Evolutionary conservation across 2,888 invertebrate genomes (phyloP).

Genomic region (Willowsia nigromaculata): DNA sequence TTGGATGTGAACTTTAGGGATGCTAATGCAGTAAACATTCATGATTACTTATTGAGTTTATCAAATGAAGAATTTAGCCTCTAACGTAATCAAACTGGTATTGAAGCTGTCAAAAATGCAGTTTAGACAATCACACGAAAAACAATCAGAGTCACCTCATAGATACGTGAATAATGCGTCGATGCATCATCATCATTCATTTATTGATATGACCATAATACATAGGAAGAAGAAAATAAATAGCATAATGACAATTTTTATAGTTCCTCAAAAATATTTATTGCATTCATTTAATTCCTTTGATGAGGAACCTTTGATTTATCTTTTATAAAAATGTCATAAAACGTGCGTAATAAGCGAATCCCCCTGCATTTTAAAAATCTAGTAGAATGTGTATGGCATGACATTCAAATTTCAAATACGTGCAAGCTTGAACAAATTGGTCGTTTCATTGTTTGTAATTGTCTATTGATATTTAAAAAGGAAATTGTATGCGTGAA

Average conservation of each 20-base stretch:
- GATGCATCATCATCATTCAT: background rate
- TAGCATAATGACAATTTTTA: background rate
- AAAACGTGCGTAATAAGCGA: slow-evolving; percentile 29
- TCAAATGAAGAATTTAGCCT: slow-evolving; percentile 50
- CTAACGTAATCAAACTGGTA: slow-evolving; percentile 66
- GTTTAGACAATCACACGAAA: slow-evolving; percentile 57
- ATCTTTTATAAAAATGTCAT: background rate
- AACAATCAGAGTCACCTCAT: slow-evolving; percentile 49
- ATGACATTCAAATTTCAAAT: background rate
- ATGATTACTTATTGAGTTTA: background rate
- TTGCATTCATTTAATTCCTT: slow-evolving; percentile 50
- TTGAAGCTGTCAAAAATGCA: slow-evolving; percentile 68
- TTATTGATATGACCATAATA: background rate
- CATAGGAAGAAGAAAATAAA: background rate
- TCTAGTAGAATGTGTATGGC: background rate
- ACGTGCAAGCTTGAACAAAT: slow-evolving; percentile 23
- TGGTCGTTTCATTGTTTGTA: slow-evolving; percentile 29
- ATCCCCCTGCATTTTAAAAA: slow-evolving; percentile 1
- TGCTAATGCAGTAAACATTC: background rate
- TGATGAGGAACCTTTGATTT: slow-evolving; percentile 17
- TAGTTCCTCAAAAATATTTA: slow-evolving; percentile 43
- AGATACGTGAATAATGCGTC: background rate
- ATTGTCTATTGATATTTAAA: slow-evolving; percentile 2
- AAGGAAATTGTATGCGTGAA: background rate
- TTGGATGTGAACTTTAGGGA: background rate